These are phyloP conservation scores for Coregonus suidteri DNA, from an alignment of 2,797 vertebrate species.

Conservation along the genomic window DNA sequence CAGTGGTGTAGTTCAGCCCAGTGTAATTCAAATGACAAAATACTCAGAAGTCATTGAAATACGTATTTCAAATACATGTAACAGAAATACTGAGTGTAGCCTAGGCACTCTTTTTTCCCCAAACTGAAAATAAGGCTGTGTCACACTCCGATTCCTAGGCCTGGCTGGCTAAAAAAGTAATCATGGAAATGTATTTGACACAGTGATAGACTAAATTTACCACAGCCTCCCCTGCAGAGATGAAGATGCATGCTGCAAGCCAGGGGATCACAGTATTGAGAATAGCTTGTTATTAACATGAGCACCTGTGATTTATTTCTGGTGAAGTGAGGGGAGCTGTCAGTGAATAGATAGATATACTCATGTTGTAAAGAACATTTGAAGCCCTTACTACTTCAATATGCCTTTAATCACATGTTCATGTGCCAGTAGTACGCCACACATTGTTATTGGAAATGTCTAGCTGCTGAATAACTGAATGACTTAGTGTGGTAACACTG, in stretches of 20 bases:
- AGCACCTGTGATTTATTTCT: conserved; percentile 25
- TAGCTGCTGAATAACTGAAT: conserved; percentile 29
- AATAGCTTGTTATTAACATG: conserved; percentile 35
- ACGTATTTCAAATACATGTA: too few relatives aligned
- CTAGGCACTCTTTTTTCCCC: conserved; percentile 1
- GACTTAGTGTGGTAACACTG: conserved; percentile 54
- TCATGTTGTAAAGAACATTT: conserved; percentile 14
- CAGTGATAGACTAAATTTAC: conserved; percentile 54
- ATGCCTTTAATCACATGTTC: conserved; percentile 43
- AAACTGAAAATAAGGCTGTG: conserved; percentile 37
- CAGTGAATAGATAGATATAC: not conserved
- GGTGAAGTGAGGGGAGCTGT: conserved; percentile 28
- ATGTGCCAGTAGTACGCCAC: conserved; percentile 1
- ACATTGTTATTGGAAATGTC: conserved; percentile 26
- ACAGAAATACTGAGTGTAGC: conserved; percentile 23
- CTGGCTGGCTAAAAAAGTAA: conserved; percentile 40
- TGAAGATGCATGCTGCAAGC: not conserved
- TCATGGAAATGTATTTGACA: conserved; percentile 57
- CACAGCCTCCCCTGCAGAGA: conserved; percentile 32
- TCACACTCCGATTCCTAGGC: conserved; percentile 50
- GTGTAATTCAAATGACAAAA: too few relatives aligned
- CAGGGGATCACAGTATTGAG: conserved; percentile 16
- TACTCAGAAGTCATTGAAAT: too few relatives aligned
- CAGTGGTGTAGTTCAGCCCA: too few relatives aligned
- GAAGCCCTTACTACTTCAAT: conserved; percentile 42